Percentiles rank a stretch among this genome's conserved stretches.
Conservation (phyloP, 2,888 invertebrate species). For the Andrena bucephala region DNA sequence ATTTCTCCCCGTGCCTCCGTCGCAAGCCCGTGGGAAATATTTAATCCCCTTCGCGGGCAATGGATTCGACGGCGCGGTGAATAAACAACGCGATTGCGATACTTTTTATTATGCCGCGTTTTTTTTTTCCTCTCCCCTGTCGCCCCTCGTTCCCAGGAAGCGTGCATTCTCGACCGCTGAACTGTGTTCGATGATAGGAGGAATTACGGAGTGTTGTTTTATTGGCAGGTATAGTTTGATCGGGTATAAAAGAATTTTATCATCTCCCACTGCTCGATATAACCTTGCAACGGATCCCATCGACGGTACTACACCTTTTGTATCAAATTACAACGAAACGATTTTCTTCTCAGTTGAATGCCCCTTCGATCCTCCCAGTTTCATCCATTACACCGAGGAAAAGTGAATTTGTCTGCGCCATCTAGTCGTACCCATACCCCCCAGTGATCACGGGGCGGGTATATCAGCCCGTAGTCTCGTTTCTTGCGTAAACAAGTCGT, state of each 20-base stretch:
- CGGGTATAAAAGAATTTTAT: too few relatives aligned
- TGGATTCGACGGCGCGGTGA: conserved; percentile 16
- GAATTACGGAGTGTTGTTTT: neutral
- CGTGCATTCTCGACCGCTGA: conserved; percentile 1
- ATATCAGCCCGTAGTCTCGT: conserved; percentile 55
- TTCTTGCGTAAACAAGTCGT: conserved; percentile 75
- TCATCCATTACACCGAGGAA: neutral
- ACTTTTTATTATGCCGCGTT: neutral
- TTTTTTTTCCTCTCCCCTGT: neutral
- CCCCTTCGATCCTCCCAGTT: neutral
- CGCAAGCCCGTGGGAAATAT: conserved; percentile 12
- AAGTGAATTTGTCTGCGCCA: conserved; percentile 3
- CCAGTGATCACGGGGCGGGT: conserved; percentile 23
- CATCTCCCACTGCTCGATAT: too few relatives aligned
- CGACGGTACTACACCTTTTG: too few relatives aligned
- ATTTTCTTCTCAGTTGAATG: neutral
- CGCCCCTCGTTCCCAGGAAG: neutral
- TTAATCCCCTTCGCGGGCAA: conserved; percentile 18
- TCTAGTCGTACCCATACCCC: neutral
- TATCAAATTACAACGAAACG: neutral
- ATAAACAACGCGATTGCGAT: conserved; percentile 29
- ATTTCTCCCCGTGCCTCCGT: neutral
- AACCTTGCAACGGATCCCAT: too few relatives aligned
- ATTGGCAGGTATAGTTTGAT: neutral
- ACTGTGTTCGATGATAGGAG: neutral